phyloP scores from a whole-genome alignment of 2,797 vertebrate genomes.

The Spinus olivaceus region DNA sequence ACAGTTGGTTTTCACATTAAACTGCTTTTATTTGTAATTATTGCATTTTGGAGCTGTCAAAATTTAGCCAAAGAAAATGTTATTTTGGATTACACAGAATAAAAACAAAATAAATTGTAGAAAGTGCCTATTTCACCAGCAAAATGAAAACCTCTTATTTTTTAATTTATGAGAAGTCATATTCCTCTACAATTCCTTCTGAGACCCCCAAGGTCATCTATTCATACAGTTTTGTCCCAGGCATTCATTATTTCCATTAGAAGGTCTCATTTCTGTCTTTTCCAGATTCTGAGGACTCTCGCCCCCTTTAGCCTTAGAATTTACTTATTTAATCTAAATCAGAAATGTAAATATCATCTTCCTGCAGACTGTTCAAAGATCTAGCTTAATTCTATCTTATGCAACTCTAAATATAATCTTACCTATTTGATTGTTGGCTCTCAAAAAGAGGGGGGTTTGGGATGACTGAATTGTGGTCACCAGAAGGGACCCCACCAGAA shows the following conservation, averaged over 20 bases:
- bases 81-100: neutral
- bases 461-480: neutral
- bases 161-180: neutral
- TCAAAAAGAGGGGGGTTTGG: rapidly evolving
- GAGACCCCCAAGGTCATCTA: neutral
- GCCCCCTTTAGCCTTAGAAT: neutral
- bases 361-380: neutral
- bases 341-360: neutral
- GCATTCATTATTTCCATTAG: neutral
- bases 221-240: neutral
- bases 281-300: neutral
- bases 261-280: neutral
- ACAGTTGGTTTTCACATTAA: neutral
- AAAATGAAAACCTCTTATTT: neutral
- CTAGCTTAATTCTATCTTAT: neutral
- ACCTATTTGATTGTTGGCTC: neutral
- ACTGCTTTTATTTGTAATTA: neutral
- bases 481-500: neutral
- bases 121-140: neutral
- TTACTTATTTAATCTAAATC: neutral
- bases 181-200: neutral
- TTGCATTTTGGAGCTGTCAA: neutral
- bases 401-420: neutral
- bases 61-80: neutral
- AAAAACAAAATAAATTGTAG: neutral